These are phyloP conservation scores for Chrysaora quinquecirrha DNA, from an alignment of 30 jellyfish, hydroid and myxozoan species.

Conservation along the genomic window DNA sequence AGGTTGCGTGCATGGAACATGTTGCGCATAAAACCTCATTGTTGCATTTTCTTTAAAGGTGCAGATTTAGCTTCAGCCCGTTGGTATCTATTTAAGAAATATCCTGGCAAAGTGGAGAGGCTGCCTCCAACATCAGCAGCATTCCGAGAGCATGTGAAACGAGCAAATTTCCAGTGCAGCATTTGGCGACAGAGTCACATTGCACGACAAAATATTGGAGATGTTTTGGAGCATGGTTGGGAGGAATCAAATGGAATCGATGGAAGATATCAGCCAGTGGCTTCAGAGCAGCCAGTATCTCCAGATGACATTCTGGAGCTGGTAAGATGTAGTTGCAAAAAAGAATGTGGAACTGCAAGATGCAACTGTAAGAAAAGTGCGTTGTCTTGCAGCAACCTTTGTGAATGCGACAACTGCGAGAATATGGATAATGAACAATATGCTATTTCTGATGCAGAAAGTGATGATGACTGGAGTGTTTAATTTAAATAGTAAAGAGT, in stretches of 20 bases:
- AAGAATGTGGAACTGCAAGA: neutral
- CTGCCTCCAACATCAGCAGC: too few species aligned
- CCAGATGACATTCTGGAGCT: neutral
- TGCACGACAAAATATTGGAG: neutral
- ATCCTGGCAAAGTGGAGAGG: too few species aligned
- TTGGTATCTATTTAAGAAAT: conserved; percentile 1
- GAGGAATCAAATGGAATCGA: neutral
- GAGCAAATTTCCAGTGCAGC: conserved; percentile 10
- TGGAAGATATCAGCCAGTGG: neutral
- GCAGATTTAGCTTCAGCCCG: neutral
- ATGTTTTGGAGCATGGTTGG: neutral
- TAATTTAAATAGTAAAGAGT: too few species aligned
- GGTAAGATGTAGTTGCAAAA: neutral
- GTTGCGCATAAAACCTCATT: neutral
- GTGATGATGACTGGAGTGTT: too few species aligned
- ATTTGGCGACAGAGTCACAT: conserved; percentile 8
- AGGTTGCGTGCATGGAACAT: neutral
- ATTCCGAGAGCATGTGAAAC: neutral
- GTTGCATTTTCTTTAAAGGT: conserved; percentile 16
- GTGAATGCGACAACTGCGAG: too few species aligned
- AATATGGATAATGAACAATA: too few species aligned
- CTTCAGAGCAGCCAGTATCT: neutral
- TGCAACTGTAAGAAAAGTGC: neutral
- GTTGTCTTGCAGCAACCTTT: too few species aligned
- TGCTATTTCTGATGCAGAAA: too few species aligned